Base-by-base conservation (phyloP, 30 jellyfish, hydroid and myxozoan species). In the Turritopsis dohrnii region DNA sequence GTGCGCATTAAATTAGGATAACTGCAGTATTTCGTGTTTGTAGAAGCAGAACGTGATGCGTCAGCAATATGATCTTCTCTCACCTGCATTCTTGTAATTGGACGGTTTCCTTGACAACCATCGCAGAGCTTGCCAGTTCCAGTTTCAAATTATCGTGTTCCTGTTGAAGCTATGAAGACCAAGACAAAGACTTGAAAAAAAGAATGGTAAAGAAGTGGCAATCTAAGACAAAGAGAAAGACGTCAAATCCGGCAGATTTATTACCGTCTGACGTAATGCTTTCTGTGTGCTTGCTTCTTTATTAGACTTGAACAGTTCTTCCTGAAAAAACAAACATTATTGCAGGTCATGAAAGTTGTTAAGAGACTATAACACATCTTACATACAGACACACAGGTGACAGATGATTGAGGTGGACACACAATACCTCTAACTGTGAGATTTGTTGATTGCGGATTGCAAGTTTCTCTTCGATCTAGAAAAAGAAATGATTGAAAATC, bases 261-360 rank as follows among this genome's bases (percentile, higher is more conserved):
- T 27, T 69, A 69, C 77, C 77, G 9, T 23, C 77, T n/a, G 77
- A 69, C 28, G 77, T 69, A 27, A 69, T 69, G 77, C 19, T 69
- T 69, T 69, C 77, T 69, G 77, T 8, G 22, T 69, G 22, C 77
- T 69, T n/a, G 31, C 28, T 69, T 69, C 77, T 69, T 69, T 19
- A n/a, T 27, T 69, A 7, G 77, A 69, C 19, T 17, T 27, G 9
- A 7, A 19, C 0, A 69, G 77, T 16, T 69, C 77, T n/a, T 23
- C 28, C 77, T 69, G 77, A 17, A 69, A 69, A 69, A 69, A 23
- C 28, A 69, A 69, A 1, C 60, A 41, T 5, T 41, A 3, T 41
- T 13, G 13, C 9, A 41, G 60, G 60, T 41, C 60, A 41, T 41
- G 60, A 5, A 3, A 41, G 60, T 41, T 41, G 13, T 5, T 3